Conservation (phyloP, 2,888 invertebrate genomes). For the Thereva unica region DNA sequence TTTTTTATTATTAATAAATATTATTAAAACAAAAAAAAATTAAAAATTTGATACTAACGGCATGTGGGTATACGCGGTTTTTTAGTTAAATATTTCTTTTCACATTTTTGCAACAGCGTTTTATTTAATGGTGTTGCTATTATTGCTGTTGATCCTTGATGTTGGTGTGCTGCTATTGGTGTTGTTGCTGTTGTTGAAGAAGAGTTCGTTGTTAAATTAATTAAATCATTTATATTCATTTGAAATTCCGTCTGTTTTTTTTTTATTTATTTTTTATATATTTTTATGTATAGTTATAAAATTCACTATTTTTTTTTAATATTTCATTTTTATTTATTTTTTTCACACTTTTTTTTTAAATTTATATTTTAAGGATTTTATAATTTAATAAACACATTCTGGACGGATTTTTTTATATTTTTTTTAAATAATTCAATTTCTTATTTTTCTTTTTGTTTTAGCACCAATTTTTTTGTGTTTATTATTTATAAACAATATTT, state of each 20-base stretch:
- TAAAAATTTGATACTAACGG: conserved; percentile 54
- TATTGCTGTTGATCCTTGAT: conserved; percentile 22
- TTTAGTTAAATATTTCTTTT: conserved; percentile 47
- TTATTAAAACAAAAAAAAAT: conserved; percentile 33
- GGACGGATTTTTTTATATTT: too few relatives aligned
- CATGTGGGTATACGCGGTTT: conserved; percentile 58
- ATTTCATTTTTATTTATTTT: too few relatives aligned
- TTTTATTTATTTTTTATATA: too few relatives aligned
- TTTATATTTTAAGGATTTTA: too few relatives aligned
- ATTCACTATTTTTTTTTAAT: too few relatives aligned
- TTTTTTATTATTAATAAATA: neutral
- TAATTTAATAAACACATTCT: too few relatives aligned
- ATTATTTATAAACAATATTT: neutral
- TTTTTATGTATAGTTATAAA: too few relatives aligned
- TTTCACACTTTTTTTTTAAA: too few relatives aligned
- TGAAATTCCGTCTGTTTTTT: too few relatives aligned
- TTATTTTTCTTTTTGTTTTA: too few relatives aligned
- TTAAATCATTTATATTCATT: too few relatives aligned
- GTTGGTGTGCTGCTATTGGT: conserved; percentile 22
- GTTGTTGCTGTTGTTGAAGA: neutral
- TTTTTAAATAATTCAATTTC: too few relatives aligned
- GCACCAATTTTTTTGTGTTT: conserved; percentile 1
- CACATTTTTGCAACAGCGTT: conserved; percentile 36
- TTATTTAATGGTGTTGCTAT: conserved; percentile 34
- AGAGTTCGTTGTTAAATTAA: neutral